These are phyloP conservation scores for Varanus komodoensis DNA, from an alignment of 2,113 vertebrate genomes.

Conservation along the genomic window DNA sequence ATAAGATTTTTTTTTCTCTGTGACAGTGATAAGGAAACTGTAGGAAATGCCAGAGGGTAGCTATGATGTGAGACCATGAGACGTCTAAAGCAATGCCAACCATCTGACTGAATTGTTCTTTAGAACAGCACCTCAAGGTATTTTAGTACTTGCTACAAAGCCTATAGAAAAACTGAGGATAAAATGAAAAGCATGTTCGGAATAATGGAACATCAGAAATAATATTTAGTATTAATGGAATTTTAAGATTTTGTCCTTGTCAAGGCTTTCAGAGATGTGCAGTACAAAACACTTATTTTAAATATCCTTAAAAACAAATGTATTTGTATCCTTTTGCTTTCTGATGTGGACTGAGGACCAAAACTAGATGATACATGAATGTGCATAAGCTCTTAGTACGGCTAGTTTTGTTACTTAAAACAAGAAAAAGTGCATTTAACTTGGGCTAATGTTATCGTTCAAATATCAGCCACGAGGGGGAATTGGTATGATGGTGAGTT, in stretches of 20 bases:
- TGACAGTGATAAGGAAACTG: slow-evolving; percentile 27
- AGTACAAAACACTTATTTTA: background rate
- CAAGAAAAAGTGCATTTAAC: background rate
- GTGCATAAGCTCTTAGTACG: no score
- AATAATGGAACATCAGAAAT: background rate
- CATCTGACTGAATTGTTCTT: slow-evolving; percentile 33
- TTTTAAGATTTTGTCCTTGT: background rate
- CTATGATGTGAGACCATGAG: slow-evolving; percentile 23
- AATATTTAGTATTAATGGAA: background rate
- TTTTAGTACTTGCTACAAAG: background rate
- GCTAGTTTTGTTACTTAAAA: no score
- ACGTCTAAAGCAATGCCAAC: slow-evolving; percentile 36
- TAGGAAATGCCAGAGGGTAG: slow-evolving; percentile 43
- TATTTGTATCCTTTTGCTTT: background rate
- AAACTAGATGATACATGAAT: no score
- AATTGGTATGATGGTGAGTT: background rate
- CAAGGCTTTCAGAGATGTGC: background rate
- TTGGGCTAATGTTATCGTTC: background rate
- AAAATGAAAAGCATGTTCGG: slow-evolving; percentile 32
- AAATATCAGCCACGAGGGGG: background rate
- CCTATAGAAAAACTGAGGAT: background rate
- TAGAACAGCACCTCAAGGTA: slow-evolving; percentile 30
- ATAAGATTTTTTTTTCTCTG: slow-evolving; percentile 27
- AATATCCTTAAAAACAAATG: slow-evolving; percentile 22
- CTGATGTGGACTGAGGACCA: background rate